Base-by-base conservation (phyloP, 30 jellyfish, hydroid and myxozoan genomes). In the Hydra vulgaris region DNA sequence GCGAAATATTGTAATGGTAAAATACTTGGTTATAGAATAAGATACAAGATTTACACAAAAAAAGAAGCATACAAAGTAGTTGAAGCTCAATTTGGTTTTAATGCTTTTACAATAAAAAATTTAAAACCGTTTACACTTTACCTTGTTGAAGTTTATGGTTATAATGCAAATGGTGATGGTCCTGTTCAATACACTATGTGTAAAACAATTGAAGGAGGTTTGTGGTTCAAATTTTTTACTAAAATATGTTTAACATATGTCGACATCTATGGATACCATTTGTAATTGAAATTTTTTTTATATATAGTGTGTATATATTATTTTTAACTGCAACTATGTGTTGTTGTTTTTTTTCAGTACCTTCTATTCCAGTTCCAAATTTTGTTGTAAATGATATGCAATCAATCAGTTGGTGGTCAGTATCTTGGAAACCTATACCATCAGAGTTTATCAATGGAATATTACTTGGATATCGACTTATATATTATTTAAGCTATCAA, bases 131-230 rank as follows among this genome's bases (percentile, higher is more conserved):
- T 18, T 27, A 69, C 61, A 21, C 16, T 83, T 0, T 88, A 88
- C 68, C 66, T 76, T 61, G 73, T 88, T 1, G 75, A 26, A 7
- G 84, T 88, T n/a, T 0, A 25, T 18, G 96, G 88, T 0, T 53
- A 75, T 23, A 88, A 89, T 21, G 74, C 84, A 22, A 88, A 79
- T 54, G 96, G 96, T 20, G 79, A 25, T 25, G 96, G 96, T 24
- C 94, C 92, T 25, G 61, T 77, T 17, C 74, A 74, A 17, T 74
- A 18, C 82, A 54, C 68, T 54, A 74, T 74, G 20, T 25, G 40
- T 7, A 40, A 74, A 52, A 87, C 95, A 7, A 22, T 81, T 21
- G 88, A 87, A 55, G 95, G 95, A 72, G 91, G 95, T 40, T 40
- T 5, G 61, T 3, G 12, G 8, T 40, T 40, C 12, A 3, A 3